phyloP scores from a whole-genome alignment of 1,140 invertebrate genomes.

The Gryllus bimaculatus region DNA sequence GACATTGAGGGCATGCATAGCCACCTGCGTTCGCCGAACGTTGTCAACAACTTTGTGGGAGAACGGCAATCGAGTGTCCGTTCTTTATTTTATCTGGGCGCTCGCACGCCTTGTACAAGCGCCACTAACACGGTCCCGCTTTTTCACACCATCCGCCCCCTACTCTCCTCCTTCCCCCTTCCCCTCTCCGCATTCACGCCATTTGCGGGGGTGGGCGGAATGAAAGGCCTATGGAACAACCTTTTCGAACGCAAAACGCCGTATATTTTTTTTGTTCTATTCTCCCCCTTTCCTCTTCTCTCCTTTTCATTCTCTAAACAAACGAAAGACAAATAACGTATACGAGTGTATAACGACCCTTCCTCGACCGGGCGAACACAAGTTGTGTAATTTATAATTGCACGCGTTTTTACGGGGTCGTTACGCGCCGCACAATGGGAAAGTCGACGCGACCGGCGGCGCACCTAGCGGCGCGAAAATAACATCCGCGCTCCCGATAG shows the following conservation, averaged over 20 bases:
- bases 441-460: not conserved
- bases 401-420: not conserved
- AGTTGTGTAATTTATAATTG: constrained; percentile 6
- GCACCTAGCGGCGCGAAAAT: not conserved
- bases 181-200: not conserved
- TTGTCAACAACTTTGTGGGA: too few relatives aligned
- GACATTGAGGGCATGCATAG: too few relatives aligned
- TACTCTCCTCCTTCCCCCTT: not conserved
- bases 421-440: not conserved
- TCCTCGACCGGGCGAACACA: not conserved
- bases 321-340: constrained; percentile 4
- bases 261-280: not conserved
- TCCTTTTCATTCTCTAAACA: not conserved
- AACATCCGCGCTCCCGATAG: not conserved
- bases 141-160: not conserved
- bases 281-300: not conserved
- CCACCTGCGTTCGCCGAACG: too few relatives aligned
- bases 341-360: constrained; percentile 3
- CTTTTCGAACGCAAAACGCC: not conserved
- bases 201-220: not conserved
- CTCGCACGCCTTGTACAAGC: not conserved
- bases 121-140: not conserved
- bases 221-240: not conserved
- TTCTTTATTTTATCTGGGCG: not conserved
- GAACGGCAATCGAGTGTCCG: not conserved